Evolutionary conservation across 2,888 invertebrate genomes (phyloP), one percentile per base, ranked within the genome.

Genomic region (Apamea monoglypha): DNA sequence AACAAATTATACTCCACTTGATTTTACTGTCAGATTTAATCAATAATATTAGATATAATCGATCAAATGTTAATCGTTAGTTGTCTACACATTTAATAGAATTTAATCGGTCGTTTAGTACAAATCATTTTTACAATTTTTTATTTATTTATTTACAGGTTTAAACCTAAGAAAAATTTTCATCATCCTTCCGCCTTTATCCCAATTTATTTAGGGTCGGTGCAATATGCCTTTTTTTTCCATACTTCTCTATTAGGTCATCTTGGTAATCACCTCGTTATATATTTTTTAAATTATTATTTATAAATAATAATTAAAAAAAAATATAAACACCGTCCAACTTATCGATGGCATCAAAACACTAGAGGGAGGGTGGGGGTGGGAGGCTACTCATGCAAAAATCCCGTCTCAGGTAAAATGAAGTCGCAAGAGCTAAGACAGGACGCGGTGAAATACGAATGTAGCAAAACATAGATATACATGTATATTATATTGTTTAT

Each of bases 371-470:
- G 88, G 87, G 86, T 88, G 90, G 86, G 88, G 91, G 87, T 79
- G 91, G 91, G 91, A 83, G 91, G 91, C 91, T 91, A 91, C 93
- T 94, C 93, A 92, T 92, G 94, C 93, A 93, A 93, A 94, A 93
- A 93, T 91, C 91, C 91, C 92, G 92, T 92, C 92, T 92, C 93
- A 93, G 93, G 93, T 93, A 92, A 91, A 93, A 93, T 91, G 92
- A 93, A 94, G 92, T 93, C 92, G 91, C 89, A 81, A 93, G 92
- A 91, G 87, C 88, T 90, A 91, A 92, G 92, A 92, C 90, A 92
- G 85, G 88, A 88, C 87, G 86, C 85, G 79, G 83, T 75, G 88
- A 87, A 91, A 92, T 89, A 89, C 87, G 88, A 91, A 91, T 88
- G 82, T 87, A 87, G 76, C 90, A 90, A 91, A 90, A 91, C 89